These are phyloP conservation scores for Bos indicus DNA, from an alignment of 2,113 vertebrate genomes.

Conservation along the genomic window DNA sequence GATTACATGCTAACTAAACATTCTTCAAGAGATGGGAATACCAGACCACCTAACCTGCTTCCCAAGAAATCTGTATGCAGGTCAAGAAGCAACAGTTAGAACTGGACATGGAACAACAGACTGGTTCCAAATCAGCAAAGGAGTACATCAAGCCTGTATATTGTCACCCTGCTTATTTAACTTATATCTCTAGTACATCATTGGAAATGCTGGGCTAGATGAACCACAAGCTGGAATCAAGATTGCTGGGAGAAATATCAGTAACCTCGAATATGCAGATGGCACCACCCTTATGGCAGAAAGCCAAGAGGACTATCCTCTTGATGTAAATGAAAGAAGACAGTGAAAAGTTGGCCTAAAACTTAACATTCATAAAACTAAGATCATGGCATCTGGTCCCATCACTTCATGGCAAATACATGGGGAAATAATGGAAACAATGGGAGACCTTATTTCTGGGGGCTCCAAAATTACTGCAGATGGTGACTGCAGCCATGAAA, in stretches of 20 bases:
- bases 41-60: background rate
- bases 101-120: background rate
- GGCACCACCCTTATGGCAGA: background rate
- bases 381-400: background rate
- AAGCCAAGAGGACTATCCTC: background rate
- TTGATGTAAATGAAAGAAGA: background rate
- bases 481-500: background rate
- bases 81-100: background rate
- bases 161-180: background rate
- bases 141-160: background rate
- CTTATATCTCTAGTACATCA: background rate
- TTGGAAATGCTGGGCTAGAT: background rate
- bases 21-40: background rate
- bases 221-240: background rate
- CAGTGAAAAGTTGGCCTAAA: background rate
- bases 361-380: background rate
- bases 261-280: background rate
- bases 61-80: background rate
- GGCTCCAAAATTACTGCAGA: background rate
- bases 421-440: background rate
- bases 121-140: background rate
- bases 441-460: background rate
- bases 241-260: background rate
- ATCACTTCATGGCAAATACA: background rate
- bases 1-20: background rate